A percentile compares a stretch with the other conserved stretches of the same genome.
These are phyloP conservation scores for Anarsia innoxiella DNA, from an alignment of 2,888 invertebrate genomes.

Conservation along the genomic window DNA sequence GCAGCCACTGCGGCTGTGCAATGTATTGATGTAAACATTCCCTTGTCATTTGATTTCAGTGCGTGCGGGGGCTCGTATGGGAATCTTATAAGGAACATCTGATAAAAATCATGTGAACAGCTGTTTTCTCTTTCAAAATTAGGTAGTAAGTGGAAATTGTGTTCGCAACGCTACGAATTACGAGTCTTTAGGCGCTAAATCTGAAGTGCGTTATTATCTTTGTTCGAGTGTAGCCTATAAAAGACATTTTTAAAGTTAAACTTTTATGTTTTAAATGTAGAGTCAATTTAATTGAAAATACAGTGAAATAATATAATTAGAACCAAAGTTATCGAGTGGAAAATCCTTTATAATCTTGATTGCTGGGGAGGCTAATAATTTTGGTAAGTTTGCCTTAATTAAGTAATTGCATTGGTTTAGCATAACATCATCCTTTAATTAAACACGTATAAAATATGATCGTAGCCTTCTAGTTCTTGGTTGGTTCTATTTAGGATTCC, in stretches of 20 bases:
- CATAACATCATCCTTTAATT: no score
- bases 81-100: constrained; percentile 39
- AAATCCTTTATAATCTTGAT: no score
- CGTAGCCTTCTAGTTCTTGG: no score
- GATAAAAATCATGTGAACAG: constrained; percentile 52
- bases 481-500: no score
- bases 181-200: constrained; percentile 18
- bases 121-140: constrained; percentile 34
- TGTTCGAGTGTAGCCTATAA: constrained; percentile 18
- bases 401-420: no score
- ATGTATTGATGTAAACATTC: constrained; percentile 68
- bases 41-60: constrained; percentile 63
- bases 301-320: background rate
- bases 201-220: constrained; percentile 23
- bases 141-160: constrained; percentile 2
- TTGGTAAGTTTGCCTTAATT: no score
- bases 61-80: constrained; percentile 52
- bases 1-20: constrained; percentile 39
- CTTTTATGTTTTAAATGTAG: constrained; percentile 9
- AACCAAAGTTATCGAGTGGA: no score
- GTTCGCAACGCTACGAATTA: constrained; percentile 1
- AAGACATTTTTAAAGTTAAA: constrained; percentile 18
- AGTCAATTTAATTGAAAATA: background rate
- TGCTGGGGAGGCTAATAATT: no score
- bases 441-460: no score